A percentile compares a stretch with the other conserved stretches of the same genome.
These are phyloP conservation scores for Cepaea nemoralis DNA, from an alignment of 1,140 invertebrate genomes.

Conservation along the genomic window DNA sequence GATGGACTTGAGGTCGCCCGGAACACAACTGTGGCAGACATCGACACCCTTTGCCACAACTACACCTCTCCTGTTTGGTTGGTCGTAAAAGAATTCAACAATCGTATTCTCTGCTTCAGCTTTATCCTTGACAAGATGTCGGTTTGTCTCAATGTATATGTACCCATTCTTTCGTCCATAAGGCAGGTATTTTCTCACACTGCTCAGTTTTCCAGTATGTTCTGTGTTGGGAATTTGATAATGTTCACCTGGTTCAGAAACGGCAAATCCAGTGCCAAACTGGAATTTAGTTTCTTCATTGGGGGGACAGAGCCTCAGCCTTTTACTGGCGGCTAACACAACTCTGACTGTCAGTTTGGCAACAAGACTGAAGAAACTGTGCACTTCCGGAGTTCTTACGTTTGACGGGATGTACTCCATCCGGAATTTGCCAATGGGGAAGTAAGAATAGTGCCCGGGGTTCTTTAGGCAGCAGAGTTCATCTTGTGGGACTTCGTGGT, in stretches of 20 bases:
- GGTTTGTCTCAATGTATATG: conserved; percentile 18
- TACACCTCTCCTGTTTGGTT: neutral
- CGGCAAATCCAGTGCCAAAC: neutral
- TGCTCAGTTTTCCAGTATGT: neutral
- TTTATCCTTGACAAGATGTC: neutral
- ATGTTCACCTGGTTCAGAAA: neutral
- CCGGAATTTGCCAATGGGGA: neutral
- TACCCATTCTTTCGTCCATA: neutral
- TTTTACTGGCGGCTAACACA: neutral
- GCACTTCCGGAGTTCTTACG: neutral
- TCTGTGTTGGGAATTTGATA: neutral
- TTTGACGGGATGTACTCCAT: neutral
- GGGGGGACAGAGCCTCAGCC: neutral
- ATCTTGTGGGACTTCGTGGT: neutral
- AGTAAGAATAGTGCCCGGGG: conserved; percentile 17
- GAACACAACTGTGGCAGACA: neutral
- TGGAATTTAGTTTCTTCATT: neutral
- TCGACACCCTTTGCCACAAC: neutral
- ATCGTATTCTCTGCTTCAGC: neutral
- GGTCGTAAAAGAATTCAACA: conserved; percentile 15
- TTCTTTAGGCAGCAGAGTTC: neutral
- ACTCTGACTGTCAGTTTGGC: conserved; percentile 2
- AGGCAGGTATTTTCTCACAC: neutral
- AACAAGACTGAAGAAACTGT: neutral
- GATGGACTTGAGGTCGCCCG: neutral